Evolutionary conservation across 2,888 invertebrate genomes (phyloP).

Genomic region (Dicyrtoma fusca): DNA sequence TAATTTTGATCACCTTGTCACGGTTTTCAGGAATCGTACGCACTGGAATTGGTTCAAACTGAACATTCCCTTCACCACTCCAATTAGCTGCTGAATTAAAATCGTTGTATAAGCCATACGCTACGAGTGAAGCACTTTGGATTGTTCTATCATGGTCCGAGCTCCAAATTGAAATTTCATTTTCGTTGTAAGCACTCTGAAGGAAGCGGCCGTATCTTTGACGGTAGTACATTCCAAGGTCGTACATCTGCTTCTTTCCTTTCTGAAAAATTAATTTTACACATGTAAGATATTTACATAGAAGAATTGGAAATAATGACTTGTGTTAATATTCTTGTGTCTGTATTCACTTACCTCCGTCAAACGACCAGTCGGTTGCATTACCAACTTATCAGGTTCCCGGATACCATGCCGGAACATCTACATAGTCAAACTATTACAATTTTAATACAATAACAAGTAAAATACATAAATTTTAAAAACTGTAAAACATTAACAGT

Average conservation of each 20-base stretch:
- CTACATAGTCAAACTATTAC: too few species aligned
- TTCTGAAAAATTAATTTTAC: slow-evolving; percentile 59
- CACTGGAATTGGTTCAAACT: slow-evolving; percentile 21
- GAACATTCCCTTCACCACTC: not conserved
- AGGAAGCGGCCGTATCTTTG: not conserved
- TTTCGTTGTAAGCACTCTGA: not conserved
- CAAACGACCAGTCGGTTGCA: too few species aligned
- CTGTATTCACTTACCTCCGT: too few species aligned
- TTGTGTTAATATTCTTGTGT: too few species aligned
- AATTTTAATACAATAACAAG: too few species aligned
- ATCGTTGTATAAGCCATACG: slow-evolving; percentile 4
- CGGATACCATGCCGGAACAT: too few species aligned
- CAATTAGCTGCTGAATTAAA: not conserved
- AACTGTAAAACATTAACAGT: too few species aligned
- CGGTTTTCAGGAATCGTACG: not conserved
- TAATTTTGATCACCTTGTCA: too few species aligned
- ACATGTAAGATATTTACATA: too few species aligned
- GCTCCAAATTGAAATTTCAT: not conserved
- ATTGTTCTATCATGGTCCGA: not conserved
- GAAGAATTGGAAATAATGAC: too few species aligned
- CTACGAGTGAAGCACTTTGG: not conserved
- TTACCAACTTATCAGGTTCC: too few species aligned
- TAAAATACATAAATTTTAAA: too few species aligned
- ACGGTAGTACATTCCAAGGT: not conserved
- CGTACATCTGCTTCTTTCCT: slow-evolving; percentile 9